Base-by-base conservation (phyloP, 2,797 vertebrate species). In the Arrhamphus sclerolepis region DNA sequence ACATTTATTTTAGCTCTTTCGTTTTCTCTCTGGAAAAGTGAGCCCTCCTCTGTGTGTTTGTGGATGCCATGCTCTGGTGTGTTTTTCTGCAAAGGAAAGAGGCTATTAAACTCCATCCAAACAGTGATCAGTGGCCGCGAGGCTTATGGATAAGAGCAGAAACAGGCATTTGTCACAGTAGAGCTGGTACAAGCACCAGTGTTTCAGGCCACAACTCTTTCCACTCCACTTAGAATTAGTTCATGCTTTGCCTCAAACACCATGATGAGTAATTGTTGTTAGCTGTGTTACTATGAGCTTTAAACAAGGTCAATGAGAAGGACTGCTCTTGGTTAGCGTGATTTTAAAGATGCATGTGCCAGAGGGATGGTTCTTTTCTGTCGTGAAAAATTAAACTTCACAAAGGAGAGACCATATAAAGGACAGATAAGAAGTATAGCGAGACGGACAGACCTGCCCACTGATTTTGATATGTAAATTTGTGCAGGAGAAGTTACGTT, bases 1-100 rank as follows among this genome's bases (percentile, higher is more conserved):
- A 84, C 77, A 74, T 83, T 84, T 86, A 86, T 88, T 90, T 83
- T 84, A 77, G 71, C 61, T 68, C 26, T 46, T 47, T 57, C 49
- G 43, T 62, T 66, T 64, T 71, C 66, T 73, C 22, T 70, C 54
- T 52, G 62, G 52, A 69, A 59, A 60, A 72, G 21, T 8, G 39
- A 72, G 63, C 41, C 53, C 58, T 65, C 41, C 53, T 82, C 19
- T 62, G 46, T 55, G 63, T 62, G 28, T 60, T 52, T 48, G 39
- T 43, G 53, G 31, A 38, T 50, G 29, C 64, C 50, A 50, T 47
- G 56, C 42, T 28, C 13, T 20, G 53, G 58, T 63, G 44, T 56
- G 26, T 46, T 28, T 46, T 39, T 19, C 26, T 50, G 57, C n/a
- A 2, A 47, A 44, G 44, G 57, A 43, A 80, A 70, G 71, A 64